Percentiles rank a stretch among this genome's conserved stretches.
Conservation (phyloP, 2,888 invertebrate species). For the Ennomos fuscantarius region DNA sequence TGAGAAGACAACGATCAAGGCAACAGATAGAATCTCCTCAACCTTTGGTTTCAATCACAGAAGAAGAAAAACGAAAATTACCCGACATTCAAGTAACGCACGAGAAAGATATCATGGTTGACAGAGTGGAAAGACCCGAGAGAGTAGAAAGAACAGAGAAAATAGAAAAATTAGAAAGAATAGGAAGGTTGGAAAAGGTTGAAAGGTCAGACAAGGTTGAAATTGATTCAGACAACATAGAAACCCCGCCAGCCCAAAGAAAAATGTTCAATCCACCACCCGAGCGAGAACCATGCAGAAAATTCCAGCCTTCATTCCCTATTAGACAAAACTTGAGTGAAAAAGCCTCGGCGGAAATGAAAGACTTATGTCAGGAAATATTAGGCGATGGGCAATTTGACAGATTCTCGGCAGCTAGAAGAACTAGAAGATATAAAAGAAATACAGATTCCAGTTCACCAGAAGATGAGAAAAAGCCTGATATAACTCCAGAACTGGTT, state of each 20-base stretch:
- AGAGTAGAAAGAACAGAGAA: conserved; percentile 82
- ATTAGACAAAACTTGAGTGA: conserved; percentile 54
- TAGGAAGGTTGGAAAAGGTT: conserved; percentile 31
- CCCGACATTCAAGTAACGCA: conserved; percentile 75
- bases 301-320: conserved; percentile 72
- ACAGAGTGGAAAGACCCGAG: conserved; percentile 35
- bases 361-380: conserved; percentile 79
- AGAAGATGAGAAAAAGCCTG: conserved; percentile 83
- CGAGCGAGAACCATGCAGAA: conserved; percentile 85
- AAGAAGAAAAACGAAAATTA: conserved; percentile 86
- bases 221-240: conserved; percentile 95
- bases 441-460: conserved; percentile 85
- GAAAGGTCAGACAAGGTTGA: conserved; percentile 88
- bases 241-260: conserved; percentile 93
- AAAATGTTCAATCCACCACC: conserved; percentile 88
- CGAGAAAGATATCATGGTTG: conserved; percentile 51
- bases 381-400: conserved; percentile 93
- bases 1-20: conserved; percentile 84
- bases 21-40: conserved; percentile 73
- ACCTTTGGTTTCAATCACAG: conserved; percentile 84
- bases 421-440: conserved; percentile 92
- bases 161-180: background rate
- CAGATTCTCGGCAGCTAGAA: conserved; percentile 91
- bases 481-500: conserved; percentile 68
- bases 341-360: conserved; percentile 71